These are phyloP conservation scores for Pyrrhopygopsis socrates DNA, from an alignment of 2,888 invertebrate genomes.

Conservation along the genomic window DNA sequence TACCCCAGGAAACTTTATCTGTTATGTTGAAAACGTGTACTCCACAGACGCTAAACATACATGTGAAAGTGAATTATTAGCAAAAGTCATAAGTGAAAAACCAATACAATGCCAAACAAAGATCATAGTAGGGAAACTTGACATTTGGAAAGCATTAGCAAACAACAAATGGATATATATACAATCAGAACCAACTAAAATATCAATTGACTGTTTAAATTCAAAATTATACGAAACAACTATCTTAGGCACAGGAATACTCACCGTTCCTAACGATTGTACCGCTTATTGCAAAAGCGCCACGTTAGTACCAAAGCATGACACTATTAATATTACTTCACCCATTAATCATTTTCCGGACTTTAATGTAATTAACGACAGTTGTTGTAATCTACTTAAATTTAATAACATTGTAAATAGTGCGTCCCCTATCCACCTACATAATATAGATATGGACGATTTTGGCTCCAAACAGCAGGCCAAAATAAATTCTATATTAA, in stretches of 20 bases:
- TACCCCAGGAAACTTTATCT: conserved; percentile 19
- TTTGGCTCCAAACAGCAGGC: conserved; percentile 1
- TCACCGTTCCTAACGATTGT: background rate
- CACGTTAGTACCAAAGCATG: background rate
- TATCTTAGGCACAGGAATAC: background rate
- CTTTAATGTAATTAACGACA: conserved; percentile 21
- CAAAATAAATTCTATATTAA: conserved; percentile 6
- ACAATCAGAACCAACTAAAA: conserved; percentile 61
- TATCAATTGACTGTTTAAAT: conserved; percentile 39
- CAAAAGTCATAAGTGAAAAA: conserved; percentile 45
- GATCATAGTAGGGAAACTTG: conserved; percentile 47
- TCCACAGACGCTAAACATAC: conserved; percentile 27
- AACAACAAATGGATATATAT: conserved; percentile 71
- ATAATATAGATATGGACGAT: conserved; percentile 27
- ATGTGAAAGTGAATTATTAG: conserved; percentile 75
- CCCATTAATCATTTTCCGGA: background rate
- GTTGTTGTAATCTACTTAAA: conserved; percentile 29
- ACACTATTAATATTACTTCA: background rate
- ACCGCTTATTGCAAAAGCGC: background rate
- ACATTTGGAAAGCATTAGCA: conserved; percentile 62
- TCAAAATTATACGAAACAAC: background rate
- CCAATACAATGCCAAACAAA: conserved; percentile 10
- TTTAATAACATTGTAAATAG: background rate
- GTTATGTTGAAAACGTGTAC: conserved; percentile 21
- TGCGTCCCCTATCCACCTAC: conserved; percentile 7